Percentiles rank a stretch among this genome's conserved stretches.
Conservation (phyloP, 2,888 invertebrate species). For the Sialis fuliginosa region DNA sequence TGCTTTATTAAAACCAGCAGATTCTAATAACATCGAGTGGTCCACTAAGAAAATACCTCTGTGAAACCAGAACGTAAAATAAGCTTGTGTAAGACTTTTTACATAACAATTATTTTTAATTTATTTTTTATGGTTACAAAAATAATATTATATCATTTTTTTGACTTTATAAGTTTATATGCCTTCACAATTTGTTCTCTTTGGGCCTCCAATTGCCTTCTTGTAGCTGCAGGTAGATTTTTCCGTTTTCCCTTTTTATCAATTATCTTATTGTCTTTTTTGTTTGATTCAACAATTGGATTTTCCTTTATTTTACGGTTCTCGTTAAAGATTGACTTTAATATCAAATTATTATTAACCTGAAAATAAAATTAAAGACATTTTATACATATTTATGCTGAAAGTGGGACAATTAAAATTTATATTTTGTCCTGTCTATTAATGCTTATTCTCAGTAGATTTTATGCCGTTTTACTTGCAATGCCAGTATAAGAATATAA, state of each 20-base stretch:
- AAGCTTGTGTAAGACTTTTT: too few relatives aligned
- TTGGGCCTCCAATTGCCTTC: constrained; percentile 38
- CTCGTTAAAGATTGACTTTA: constrained; percentile 5
- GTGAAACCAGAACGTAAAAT: too few relatives aligned
- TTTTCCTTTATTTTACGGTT: constrained; percentile 7
- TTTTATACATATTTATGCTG: too few relatives aligned
- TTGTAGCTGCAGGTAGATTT: constrained; percentile 35
- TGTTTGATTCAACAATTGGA: constrained; percentile 4
- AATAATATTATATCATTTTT: neutral
- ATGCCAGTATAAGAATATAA: neutral
- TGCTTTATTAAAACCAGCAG: too few relatives aligned
- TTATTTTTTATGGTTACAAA: too few relatives aligned
- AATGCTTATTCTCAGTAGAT: constrained; percentile 11
- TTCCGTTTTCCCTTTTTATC: constrained; percentile 40
- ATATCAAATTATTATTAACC: too few relatives aligned
- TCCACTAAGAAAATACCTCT: too few relatives aligned
- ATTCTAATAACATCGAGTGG: too few relatives aligned
- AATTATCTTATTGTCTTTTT: constrained; percentile 13
- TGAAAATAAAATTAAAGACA: too few relatives aligned
- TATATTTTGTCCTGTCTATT: constrained; percentile 45
- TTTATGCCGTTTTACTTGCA: neutral
- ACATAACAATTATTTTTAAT: too few relatives aligned
- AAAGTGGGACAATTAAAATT: too few relatives aligned
- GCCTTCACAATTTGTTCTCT: constrained; percentile 37
- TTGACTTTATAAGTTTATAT: constrained; percentile 34